Evolutionary conservation across 2,113 vertebrate genomes (phyloP).

Genomic region (Nothoprocta pentlandii): DNA sequence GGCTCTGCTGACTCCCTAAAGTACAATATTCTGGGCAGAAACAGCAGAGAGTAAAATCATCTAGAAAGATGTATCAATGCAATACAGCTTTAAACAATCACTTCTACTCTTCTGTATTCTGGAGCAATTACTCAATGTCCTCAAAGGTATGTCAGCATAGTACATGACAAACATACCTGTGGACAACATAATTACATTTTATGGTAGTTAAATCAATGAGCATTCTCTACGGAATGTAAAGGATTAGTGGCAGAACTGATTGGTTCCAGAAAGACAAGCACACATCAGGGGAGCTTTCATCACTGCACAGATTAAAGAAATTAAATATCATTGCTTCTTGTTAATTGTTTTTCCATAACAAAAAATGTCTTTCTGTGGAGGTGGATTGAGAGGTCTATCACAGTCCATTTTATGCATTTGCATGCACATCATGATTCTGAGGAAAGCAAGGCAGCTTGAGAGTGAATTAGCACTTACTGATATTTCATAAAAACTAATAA

Average conservation of each 20-base stretch:
- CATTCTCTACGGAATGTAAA: conserved; percentile 42
- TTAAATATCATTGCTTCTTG: not conserved
- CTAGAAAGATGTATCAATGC: not conserved
- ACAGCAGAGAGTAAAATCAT: not conserved
- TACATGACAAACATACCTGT: conserved; percentile 7
- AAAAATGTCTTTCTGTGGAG: not conserved
- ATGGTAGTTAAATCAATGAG: conserved; percentile 45
- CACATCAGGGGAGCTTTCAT: conserved; percentile 34
- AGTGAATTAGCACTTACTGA: not conserved
- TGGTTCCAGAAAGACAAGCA: conserved; percentile 51
- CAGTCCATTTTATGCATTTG: not conserved
- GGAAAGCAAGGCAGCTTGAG: not conserved
- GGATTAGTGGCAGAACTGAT: conserved; percentile 45
- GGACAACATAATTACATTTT: conserved; percentile 27
- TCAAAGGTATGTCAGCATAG: not conserved
- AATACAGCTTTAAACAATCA: not conserved
- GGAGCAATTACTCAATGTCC: not conserved
- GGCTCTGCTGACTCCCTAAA: not conserved
- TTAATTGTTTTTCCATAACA: conserved; percentile 56
- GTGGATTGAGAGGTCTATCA: not conserved
- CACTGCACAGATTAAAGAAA: conserved; percentile 45
- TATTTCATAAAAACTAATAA: conserved; percentile 11
- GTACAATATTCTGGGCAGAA: not conserved
- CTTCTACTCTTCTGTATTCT: not conserved
- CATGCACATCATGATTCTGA: not conserved